These are phyloP conservation scores for Drosophila acutilabella DNA, from an alignment of 2,888 invertebrate genomes.

Conservation along the genomic window DNA sequence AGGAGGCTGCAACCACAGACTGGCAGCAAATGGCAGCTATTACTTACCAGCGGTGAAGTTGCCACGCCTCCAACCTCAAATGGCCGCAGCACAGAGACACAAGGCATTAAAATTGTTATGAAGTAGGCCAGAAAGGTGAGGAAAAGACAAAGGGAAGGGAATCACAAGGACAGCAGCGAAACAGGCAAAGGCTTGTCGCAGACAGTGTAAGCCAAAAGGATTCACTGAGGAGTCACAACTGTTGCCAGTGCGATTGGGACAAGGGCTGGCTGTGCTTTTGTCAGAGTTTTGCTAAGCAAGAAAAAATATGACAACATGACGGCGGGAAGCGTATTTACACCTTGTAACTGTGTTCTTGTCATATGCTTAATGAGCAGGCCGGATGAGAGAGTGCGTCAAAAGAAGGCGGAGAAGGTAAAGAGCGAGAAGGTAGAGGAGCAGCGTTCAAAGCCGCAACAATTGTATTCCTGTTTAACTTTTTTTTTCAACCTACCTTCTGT, in stretches of 20 bases:
- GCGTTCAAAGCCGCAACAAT: constrained; percentile 38
- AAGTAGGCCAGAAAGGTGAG: constrained; percentile 27
- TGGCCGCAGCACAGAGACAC: constrained; percentile 45
- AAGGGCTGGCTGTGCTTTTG: constrained; percentile 47
- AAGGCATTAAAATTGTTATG: constrained; percentile 78
- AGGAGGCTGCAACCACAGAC: constrained; percentile 59
- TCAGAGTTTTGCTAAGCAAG: constrained; percentile 36
- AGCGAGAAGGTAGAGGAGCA: background rate
- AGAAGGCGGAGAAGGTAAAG: background rate
- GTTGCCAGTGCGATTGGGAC: constrained; percentile 11
- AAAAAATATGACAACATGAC: constrained; percentile 51
- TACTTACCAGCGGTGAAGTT: constrained; percentile 56
- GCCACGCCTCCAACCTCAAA: constrained; percentile 10
- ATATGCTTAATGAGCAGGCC: constrained; percentile 76
- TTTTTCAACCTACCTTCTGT: constrained; percentile 15
- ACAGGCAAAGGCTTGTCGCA: constrained; percentile 54
- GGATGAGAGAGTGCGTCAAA: constrained; percentile 34
- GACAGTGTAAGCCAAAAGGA: constrained; percentile 23
- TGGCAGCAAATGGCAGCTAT: constrained; percentile 67
- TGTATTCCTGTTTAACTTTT: constrained; percentile 43
- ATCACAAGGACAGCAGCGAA: constrained; percentile 18
- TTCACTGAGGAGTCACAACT: constrained; percentile 26
- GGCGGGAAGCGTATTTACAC: constrained; percentile 72
- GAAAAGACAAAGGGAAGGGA: background rate
- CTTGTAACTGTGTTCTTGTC: constrained; percentile 65